Conservation (phyloP, 2,888 invertebrate species). For the Lucinisca nassula region DNA sequence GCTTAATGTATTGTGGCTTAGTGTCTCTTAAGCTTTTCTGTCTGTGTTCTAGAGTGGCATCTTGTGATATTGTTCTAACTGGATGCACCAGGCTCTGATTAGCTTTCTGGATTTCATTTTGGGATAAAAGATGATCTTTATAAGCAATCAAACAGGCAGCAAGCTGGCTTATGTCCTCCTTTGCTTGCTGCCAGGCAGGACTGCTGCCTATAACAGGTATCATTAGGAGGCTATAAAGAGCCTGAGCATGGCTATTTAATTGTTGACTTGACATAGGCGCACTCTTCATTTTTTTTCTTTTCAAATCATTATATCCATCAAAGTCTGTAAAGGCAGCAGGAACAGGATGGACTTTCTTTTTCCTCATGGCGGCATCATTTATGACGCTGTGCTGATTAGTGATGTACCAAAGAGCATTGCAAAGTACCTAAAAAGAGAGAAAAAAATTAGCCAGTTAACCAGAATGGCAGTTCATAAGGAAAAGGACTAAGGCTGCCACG, state of each 20-base stretch:
- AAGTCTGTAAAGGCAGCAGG: conserved; percentile 44
- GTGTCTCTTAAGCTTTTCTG: neutral
- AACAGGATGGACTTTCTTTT: conserved; percentile 38
- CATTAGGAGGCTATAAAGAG: conserved; percentile 34
- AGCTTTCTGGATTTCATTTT: neutral
- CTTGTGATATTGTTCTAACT: neutral
- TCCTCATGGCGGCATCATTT: conserved; percentile 16
- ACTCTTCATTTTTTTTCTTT: conserved; percentile 38
- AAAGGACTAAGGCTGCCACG: too few relatives aligned
- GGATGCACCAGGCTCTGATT: conserved; percentile 28
- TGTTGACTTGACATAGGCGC: neutral
- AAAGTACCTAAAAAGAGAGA: conserved; percentile 49
- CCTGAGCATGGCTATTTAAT: neutral
- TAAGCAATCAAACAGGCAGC: conserved; percentile 32
- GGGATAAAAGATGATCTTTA: conserved; percentile 7
- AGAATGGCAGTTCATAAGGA: too few relatives aligned
- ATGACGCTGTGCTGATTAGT: conserved; percentile 55
- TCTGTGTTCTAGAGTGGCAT: neutral
- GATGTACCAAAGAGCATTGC: conserved; percentile 57
- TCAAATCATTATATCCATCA: conserved; percentile 47
- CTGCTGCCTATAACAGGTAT: conserved; percentile 33
- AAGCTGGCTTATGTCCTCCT: neutral
- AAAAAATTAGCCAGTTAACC: too few relatives aligned
- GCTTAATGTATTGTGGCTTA: neutral
- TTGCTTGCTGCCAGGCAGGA: neutral